These are phyloP conservation scores for Palythoa grandiflora DNA, from an alignment of 92 coral and sea anemone genomes.

Conservation along the genomic window DNA sequence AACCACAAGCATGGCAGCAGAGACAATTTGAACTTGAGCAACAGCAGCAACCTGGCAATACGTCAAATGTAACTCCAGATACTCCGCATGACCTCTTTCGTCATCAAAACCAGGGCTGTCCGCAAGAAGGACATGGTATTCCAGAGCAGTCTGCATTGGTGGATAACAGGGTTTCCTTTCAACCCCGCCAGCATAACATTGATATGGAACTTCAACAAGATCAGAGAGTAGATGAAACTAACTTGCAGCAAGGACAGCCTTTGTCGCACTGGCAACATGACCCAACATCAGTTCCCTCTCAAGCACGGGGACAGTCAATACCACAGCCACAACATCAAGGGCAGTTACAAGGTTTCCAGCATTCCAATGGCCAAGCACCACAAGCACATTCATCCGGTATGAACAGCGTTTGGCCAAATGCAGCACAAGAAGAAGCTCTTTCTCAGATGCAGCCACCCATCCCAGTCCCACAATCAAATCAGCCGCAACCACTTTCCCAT, in stretches of 20 bases:
- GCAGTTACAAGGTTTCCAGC: constrained; percentile 60
- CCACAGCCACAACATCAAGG: constrained; percentile 57
- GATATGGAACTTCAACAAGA: constrained; percentile 17
- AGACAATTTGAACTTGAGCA: constrained; percentile 53
- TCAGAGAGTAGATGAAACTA: constrained; percentile 17
- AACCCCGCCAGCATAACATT: constrained; percentile 11
- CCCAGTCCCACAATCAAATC: constrained; percentile 19
- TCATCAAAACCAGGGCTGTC: constrained; percentile 11
- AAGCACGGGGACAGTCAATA: not conserved
- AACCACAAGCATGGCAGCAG: constrained; percentile 52
- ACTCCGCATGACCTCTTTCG: constrained; percentile 33
- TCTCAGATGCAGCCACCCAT: constrained; percentile 35
- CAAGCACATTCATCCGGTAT: constrained; percentile 22
- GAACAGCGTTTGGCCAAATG: constrained; percentile 19
- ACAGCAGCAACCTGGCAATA: constrained; percentile 19
- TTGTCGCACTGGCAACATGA: constrained; percentile 50
- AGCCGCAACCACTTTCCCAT: constrained; percentile 26
- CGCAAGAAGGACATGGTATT: not conserved
- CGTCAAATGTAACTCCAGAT: constrained; percentile 26
- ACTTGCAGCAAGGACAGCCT: constrained; percentile 34
- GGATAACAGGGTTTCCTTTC: constrained; percentile 31
- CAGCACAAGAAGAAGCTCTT: constrained; percentile 26
- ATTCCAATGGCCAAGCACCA: constrained; percentile 15
- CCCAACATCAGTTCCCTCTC: constrained; percentile 27
- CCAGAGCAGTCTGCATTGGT: constrained; percentile 9